phyloP scores from a whole-genome alignment of 2,888 invertebrate species.

The Stenchaetothrips biformis region DNA sequence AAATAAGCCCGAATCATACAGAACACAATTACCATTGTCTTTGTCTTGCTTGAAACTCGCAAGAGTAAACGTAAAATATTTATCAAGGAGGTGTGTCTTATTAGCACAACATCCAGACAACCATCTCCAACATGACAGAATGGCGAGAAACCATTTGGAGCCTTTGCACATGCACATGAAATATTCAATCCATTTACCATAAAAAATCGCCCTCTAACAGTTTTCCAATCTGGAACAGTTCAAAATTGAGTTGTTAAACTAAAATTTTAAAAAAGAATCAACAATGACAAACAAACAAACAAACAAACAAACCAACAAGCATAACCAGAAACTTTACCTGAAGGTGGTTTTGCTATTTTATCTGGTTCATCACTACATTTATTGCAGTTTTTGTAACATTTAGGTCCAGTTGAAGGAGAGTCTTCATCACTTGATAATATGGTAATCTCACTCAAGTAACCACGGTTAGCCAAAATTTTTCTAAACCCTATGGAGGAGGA shows the following conservation, averaged over 20 bases:
- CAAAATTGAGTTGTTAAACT: slow-evolving; percentile 24
- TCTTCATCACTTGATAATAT: slow-evolving; percentile 48
- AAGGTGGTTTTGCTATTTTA: slow-evolving; percentile 31
- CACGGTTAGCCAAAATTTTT: slow-evolving; percentile 57
- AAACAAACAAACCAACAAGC: not conserved
- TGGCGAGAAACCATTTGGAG: slow-evolving; percentile 72
- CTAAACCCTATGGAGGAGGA: slow-evolving; percentile 51
- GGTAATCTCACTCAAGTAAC: slow-evolving; percentile 60
- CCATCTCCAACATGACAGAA: slow-evolving; percentile 76
- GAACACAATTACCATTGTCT: slow-evolving; percentile 55
- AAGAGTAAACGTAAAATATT: slow-evolving; percentile 66
- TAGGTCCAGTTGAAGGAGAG: slow-evolving; percentile 45
- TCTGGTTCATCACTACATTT: slow-evolving; percentile 42
- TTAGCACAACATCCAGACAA: slow-evolving; percentile 67
- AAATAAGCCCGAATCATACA: too few species aligned
- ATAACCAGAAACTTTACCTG: not conserved
- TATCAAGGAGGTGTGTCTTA: slow-evolving; percentile 64
- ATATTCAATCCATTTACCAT: slow-evolving; percentile 74
- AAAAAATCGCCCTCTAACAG: slow-evolving; percentile 65
- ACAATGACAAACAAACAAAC: not conserved
- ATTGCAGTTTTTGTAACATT: slow-evolving; percentile 52
- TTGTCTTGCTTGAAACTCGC: slow-evolving; percentile 56
- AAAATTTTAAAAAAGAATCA: not conserved
- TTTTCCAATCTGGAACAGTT: slow-evolving; percentile 48
- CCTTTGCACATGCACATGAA: slow-evolving; percentile 67